Evolutionary conservation across 2,797 vertebrate species (phyloP).

Genomic region (Lophius americanus): DNA sequence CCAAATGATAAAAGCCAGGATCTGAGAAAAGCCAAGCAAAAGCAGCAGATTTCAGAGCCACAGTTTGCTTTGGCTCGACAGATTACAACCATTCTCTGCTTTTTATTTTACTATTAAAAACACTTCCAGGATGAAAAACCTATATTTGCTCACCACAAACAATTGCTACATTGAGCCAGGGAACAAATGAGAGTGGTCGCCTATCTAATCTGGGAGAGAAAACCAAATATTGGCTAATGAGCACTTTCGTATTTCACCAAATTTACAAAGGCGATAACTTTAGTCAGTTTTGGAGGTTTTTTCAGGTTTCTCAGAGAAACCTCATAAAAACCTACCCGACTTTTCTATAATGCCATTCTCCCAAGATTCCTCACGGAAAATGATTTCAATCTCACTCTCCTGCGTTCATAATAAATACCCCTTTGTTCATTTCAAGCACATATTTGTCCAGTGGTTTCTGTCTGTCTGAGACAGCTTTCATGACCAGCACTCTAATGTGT

Average conservation of each 20-base stretch:
- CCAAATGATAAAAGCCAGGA: constrained; percentile 74
- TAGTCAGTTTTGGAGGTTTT: constrained; percentile 44
- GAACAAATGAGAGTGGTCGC: constrained; percentile 46
- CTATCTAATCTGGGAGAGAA: constrained; percentile 57
- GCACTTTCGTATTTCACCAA: constrained; percentile 53
- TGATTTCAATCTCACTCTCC: constrained; percentile 38
- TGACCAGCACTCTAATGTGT: constrained; percentile 47
- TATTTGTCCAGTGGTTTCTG: constrained; percentile 37
- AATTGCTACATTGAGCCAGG: constrained; percentile 50
- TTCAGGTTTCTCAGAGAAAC: constrained; percentile 19
- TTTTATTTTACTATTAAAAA: constrained; percentile 71
- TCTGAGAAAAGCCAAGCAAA: constrained; percentile 64
- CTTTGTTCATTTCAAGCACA: constrained; percentile 35
- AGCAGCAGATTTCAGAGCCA: constrained; percentile 64
- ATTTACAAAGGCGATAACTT: constrained; percentile 66
- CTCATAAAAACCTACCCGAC: constrained; percentile 37
- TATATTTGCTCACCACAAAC: constrained; percentile 60
- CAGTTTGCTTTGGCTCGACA: constrained; percentile 75
- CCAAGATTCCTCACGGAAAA: constrained; percentile 22
- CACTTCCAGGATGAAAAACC: constrained; percentile 61
- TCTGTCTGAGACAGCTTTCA: constrained; percentile 36
- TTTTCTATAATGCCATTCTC: constrained; percentile 40
- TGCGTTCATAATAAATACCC: constrained; percentile 36
- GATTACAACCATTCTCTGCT: constrained; percentile 55
- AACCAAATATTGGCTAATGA: constrained; percentile 71